Conservation (phyloP, 1,140 invertebrate genomes). For the Drosophila prosaltans region DNA sequence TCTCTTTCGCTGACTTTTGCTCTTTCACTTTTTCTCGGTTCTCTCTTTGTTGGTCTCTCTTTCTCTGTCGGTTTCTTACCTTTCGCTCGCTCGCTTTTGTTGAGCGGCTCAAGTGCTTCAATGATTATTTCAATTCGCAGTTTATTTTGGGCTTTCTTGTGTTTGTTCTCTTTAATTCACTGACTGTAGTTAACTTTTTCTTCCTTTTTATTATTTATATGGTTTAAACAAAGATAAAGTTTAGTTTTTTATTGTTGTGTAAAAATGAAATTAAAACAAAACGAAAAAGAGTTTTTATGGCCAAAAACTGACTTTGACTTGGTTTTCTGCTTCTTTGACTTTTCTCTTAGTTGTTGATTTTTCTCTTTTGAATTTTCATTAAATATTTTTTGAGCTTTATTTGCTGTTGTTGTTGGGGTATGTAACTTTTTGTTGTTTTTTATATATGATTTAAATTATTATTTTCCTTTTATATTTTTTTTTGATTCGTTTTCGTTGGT, state of each 20-base stretch:
- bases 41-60: constrained; percentile 1
- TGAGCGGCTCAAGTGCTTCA: constrained; percentile 32
- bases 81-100: not conserved
- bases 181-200: constrained; percentile 1
- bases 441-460: constrained; percentile 64
- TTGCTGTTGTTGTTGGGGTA: constrained; percentile 69
- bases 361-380: constrained; percentile 50
- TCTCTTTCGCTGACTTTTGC: constrained; percentile 44
- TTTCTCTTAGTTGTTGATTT: not conserved
- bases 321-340: not conserved
- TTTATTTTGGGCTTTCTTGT: constrained; percentile 31
- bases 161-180: constrained; percentile 16
- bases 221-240: not conserved
- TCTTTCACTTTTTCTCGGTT: not conserved
- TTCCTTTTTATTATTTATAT: not conserved
- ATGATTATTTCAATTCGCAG: not conserved
- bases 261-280: constrained; percentile 50
- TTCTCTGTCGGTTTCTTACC: not conserved
- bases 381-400: constrained; percentile 60
- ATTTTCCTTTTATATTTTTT: constrained; percentile 72
- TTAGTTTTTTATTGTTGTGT: constrained; percentile 31
- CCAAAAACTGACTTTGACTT: constrained; percentile 44
- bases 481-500: constrained; percentile 83
- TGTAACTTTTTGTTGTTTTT: constrained; percentile 38
- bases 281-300: constrained; percentile 69